Evolutionary conservation across 2,797 vertebrate species (phyloP).

Genomic region (Jordanella pulchra): DNA sequence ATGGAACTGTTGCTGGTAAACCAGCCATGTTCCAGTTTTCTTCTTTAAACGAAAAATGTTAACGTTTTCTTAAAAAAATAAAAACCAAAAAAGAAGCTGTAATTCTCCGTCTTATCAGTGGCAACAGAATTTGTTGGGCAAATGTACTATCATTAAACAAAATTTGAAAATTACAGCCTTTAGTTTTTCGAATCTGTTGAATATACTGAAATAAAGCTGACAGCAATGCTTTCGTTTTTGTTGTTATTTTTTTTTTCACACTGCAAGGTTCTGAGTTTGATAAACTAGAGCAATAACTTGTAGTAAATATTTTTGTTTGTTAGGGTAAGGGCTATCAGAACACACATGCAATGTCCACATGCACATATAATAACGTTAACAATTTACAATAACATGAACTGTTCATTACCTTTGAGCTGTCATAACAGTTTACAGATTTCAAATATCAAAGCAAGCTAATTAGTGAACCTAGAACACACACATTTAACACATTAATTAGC

Average conservation of each 20-base stretch:
- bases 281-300: background rate
- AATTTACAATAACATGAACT: conserved; percentile 23
- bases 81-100: no score
- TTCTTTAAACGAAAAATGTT: no score
- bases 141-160: background rate
- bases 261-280: background rate
- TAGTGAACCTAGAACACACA: conserved; percentile 13
- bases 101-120: no score
- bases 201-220: background rate
- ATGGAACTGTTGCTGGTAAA: no score
- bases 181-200: background rate
- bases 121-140: background rate
- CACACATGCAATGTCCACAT: no score
- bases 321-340: background rate
- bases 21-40: no score
- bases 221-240: background rate
- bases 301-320: conserved; percentile 8
- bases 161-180: background rate
- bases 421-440: conserved; percentile 30
- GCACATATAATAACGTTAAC: conserved; percentile 18
- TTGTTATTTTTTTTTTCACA: background rate
- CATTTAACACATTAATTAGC: conserved; percentile 33
- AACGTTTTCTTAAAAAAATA: no score
- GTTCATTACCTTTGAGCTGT: conserved; percentile 29
- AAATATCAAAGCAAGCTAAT: conserved; percentile 36